Evolutionary conservation across 2,113 vertebrate genomes (phyloP).

Genomic region (Alligator mississippiensis): DNA sequence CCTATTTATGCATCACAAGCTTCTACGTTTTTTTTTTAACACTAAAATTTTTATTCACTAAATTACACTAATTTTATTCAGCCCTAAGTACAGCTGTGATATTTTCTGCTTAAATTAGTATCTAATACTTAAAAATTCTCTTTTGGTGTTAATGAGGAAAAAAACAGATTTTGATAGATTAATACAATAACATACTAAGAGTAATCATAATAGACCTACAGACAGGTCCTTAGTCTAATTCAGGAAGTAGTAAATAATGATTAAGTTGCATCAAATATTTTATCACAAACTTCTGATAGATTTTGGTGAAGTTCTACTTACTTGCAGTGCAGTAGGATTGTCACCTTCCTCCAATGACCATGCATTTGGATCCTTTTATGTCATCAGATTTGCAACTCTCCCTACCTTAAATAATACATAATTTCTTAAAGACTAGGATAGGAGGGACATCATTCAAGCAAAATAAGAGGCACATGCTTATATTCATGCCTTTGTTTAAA

Average conservation of each 20-base stretch:
- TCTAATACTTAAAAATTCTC: background rate
- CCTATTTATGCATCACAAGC: background rate
- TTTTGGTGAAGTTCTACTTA: background rate
- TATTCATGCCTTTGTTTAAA: background rate
- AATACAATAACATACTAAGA: background rate
- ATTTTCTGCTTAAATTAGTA: background rate
- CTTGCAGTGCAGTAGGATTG: background rate
- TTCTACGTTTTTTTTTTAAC: rapidly evolving
- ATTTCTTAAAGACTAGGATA: background rate
- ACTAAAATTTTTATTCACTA: background rate
- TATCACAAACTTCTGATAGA: background rate
- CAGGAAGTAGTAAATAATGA: background rate
- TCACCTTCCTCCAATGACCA: background rate
- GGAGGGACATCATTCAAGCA: background rate
- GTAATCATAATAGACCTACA: background rate
- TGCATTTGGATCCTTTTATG: background rate
- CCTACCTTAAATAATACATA: background rate
- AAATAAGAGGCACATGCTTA: background rate
- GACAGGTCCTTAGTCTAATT: background rate
- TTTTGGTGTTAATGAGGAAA: background rate
- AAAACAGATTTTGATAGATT: background rate
- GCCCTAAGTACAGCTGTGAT: background rate
- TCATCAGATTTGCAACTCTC: background rate
- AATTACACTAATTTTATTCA: background rate
- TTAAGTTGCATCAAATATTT: background rate